Conservation (phyloP, 1,140 invertebrate genomes). For the Lepidurus packardi region DNA sequence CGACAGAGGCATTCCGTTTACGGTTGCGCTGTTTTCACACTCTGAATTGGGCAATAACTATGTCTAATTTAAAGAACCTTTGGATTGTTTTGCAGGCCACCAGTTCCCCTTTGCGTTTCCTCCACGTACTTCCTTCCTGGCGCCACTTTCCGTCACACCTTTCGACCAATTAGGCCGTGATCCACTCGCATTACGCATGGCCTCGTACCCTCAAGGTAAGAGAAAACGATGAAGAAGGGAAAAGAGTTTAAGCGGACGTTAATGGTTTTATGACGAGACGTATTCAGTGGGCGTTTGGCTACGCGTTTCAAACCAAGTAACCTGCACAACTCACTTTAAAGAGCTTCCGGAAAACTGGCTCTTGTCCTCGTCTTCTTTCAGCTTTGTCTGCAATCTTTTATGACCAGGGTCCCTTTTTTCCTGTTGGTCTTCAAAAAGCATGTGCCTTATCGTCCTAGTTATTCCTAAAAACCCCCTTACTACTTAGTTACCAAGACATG, state of each 20-base stretch:
- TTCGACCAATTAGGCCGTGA: slow-evolving; percentile 18
- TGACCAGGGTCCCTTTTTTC: background rate
- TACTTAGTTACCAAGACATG: background rate
- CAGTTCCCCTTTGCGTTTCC: slow-evolving; percentile 2
- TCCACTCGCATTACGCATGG: background rate
- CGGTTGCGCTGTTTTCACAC: background rate
- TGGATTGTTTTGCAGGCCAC: background rate
- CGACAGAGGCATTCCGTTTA: background rate
- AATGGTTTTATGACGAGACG: slow-evolving; percentile 2
- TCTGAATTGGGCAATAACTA: background rate
- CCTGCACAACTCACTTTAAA: background rate
- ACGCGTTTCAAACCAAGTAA: slow-evolving; percentile 10
- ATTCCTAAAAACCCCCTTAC: background rate
- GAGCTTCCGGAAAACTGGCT: slow-evolving; percentile 16
- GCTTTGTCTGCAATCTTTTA: background rate
- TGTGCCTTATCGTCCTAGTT: background rate
- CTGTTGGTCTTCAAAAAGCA: background rate
- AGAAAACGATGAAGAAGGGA: background rate
- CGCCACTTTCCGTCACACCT: slow-evolving; percentile 11
- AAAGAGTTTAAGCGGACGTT: background rate
- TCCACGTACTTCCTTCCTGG: background rate
- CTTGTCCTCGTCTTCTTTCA: background rate
- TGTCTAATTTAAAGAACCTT: background rate
- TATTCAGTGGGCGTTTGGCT: slow-evolving; percentile 6
- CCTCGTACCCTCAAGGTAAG: background rate